These are phyloP conservation scores for Corticium candelabrum DNA, from an alignment of 37 sponge, comb jelly and placozoan genomes.

Conservation along the genomic window DNA sequence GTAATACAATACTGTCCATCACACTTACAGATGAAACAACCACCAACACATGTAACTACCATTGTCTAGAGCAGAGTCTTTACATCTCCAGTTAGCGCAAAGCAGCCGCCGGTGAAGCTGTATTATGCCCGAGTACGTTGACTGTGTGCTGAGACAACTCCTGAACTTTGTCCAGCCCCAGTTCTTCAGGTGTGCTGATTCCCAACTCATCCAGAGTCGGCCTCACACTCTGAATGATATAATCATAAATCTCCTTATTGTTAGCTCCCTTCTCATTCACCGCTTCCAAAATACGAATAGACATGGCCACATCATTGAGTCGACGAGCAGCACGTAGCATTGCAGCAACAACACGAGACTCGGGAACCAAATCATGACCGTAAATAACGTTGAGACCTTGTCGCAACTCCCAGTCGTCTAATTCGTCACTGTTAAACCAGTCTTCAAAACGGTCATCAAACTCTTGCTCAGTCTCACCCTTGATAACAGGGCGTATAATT, in stretches of 20 bases:
- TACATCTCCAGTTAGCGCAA: too few relatives aligned
- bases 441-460: slow-evolving; percentile 74
- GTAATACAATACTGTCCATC: too few relatives aligned
- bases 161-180: slow-evolving; percentile 57
- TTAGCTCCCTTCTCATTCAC: slow-evolving; percentile 74
- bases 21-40: too few relatives aligned
- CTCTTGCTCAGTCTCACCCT: slow-evolving; percentile 50
- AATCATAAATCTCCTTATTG: slow-evolving; percentile 58
- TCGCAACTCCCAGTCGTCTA: slow-evolving; percentile 59
- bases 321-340: slow-evolving; percentile 70
- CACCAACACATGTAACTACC: too few relatives aligned
- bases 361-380: slow-evolving; percentile 85
- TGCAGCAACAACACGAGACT: slow-evolving; percentile 74
- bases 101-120: too few relatives aligned
- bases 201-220: slow-evolving; percentile 83
- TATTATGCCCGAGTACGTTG: too few relatives aligned
- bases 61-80: too few relatives aligned
- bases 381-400: slow-evolving; percentile 80
- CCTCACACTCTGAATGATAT: slow-evolving; percentile 48
- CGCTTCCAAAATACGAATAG: slow-evolving; percentile 77
- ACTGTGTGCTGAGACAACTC: too few relatives aligned
- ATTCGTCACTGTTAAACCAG: slow-evolving; percentile 54
- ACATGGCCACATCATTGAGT: slow-evolving; percentile 71
- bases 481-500: too few relatives aligned
- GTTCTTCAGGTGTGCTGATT: slow-evolving; percentile 81